Evolutionary conservation across 2,888 invertebrate genomes (phyloP).

Genomic region (Brachyptera risi): DNA sequence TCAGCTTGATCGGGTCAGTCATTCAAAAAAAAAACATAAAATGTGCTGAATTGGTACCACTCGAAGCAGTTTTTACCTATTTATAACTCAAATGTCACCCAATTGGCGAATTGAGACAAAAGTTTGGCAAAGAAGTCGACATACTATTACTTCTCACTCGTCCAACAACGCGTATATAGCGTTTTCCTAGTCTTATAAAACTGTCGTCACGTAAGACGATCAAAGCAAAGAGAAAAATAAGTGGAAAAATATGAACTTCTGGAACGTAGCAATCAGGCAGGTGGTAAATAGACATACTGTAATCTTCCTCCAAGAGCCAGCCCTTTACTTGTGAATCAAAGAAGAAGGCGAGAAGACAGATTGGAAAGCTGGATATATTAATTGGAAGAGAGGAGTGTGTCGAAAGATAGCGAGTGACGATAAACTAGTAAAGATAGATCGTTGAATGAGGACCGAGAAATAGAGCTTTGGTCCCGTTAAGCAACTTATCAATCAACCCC

Average conservation of each 20-base stretch:
- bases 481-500: background rate
- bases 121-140: too few relatives aligned
- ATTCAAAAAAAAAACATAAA: too few relatives aligned
- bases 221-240: background rate
- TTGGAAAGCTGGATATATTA: slow-evolving; percentile 12
- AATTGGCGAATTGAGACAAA: too few relatives aligned
- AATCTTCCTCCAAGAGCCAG: too few relatives aligned
- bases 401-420: slow-evolving; percentile 12
- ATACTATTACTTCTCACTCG: too few relatives aligned
- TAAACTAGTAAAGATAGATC: slow-evolving; percentile 12
- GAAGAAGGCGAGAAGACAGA: slow-evolving; percentile 6
- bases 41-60: too few relatives aligned
- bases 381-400: slow-evolving; percentile 20
- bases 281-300: slow-evolving; percentile 13
- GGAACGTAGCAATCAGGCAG: background rate
- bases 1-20: too few relatives aligned
- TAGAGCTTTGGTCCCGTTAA: background rate
- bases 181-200: too few relatives aligned
- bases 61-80: too few relatives aligned
- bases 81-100: too few relatives aligned
- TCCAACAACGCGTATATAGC: too few relatives aligned
- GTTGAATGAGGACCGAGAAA: background rate
- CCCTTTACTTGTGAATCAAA: slow-evolving; percentile 1
- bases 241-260: slow-evolving; percentile 3
- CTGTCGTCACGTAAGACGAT: background rate